Evolutionary conservation across 2,797 vertebrate species (phyloP).

Genomic region (Columba guinea): DNA sequence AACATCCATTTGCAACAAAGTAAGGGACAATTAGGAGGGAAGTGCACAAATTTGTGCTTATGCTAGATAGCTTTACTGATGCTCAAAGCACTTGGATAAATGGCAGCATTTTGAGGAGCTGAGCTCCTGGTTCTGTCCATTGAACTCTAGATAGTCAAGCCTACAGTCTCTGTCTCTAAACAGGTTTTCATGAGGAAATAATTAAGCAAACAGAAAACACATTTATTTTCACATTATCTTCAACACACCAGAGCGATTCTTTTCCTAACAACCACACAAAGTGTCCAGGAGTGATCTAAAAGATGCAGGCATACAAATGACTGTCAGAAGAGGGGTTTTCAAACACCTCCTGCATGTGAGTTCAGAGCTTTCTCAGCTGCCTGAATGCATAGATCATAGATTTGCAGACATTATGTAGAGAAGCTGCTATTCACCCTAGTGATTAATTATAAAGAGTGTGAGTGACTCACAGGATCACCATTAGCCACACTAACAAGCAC

Average conservation of each 20-base stretch:
- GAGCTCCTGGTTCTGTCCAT: neutral
- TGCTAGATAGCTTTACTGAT: neutral
- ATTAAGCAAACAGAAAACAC: neutral
- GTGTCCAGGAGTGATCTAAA: neutral
- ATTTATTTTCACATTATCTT: neutral
- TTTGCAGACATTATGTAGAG: neutral
- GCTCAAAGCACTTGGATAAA: neutral
- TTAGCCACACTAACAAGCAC: neutral
- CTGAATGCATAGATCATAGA: neutral
- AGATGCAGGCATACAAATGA: neutral
- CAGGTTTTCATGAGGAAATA: neutral
- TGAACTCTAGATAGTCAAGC: neutral
- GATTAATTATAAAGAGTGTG: neutral
- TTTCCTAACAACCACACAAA: neutral
- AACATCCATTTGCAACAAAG: neutral
- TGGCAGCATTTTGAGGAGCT: neutral
- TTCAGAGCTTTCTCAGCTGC: neutral
- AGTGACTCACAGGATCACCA: neutral
- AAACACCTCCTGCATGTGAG: fast-evolving
- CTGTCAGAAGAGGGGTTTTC: neutral
- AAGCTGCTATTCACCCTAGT: neutral
- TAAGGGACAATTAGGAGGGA: neutral
- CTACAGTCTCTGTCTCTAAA: neutral
- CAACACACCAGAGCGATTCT: neutral
- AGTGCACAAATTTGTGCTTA: neutral